Evolutionary conservation across 1,140 invertebrate species (phyloP), one percentile per base, ranked within the genome.

Genomic region (Hylaeus volcanicus): DNA sequence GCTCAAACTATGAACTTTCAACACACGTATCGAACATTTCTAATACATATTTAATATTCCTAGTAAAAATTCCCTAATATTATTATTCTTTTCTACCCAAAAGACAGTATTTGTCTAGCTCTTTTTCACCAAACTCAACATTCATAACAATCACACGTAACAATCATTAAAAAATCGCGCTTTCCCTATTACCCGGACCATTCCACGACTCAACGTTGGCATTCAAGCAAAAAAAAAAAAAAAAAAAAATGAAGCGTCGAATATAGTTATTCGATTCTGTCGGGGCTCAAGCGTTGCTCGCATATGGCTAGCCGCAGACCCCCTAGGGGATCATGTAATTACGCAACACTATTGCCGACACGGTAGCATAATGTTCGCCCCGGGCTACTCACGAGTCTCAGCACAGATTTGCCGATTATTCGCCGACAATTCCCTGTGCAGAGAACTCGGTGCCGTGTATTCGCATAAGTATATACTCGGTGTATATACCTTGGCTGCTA

Each of bases 351-450:
- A 76, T 85, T 84, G 77, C 76, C 55, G 70, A 45, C 56, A 83
- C 55, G 71, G 73, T 85, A 84, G 78, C 69, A 65, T 85, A 85
- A 84, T 84, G 79, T 84, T 72, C 78, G 73, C 73, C 64, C 74
- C 73, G 63, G 78, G 82, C 83, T 76, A 80, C 83, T 77, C 72
- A 85, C 73, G 82, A 81, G 63, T 70, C 78, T 70, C 75, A 65
- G 81, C 64, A 72, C 65, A 78, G 74, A 85, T 82, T 86, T 56
- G 79, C 79, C 84, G 83, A 86, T 86, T 81, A 86, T 85, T 72
- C 79, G 58, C 63, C 79, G 63, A 66, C 74, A 85, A 86, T 86
- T 85, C 74, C 84, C 60, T 48, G 65, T 81, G 63, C 79, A 64
- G 83, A 81, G 53, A 70, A 79, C 26, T 26, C 83, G 39, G 48